These are phyloP conservation scores for Pachymerium ferrugineum DNA, from an alignment of 2,888 invertebrate species.

Conservation along the genomic window DNA sequence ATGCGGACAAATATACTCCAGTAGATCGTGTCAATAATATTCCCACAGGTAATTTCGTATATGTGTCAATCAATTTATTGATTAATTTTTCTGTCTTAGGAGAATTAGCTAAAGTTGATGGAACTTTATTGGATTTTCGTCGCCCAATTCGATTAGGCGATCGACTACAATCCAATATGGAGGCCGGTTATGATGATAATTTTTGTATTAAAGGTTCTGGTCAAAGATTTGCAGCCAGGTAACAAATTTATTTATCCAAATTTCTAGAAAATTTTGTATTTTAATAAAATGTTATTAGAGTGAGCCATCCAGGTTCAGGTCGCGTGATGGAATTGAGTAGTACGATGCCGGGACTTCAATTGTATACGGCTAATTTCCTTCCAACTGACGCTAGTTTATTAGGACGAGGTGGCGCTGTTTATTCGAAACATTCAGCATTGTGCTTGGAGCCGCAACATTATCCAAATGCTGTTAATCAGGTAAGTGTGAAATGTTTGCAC, in stretches of 20 bases:
- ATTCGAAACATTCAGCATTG: conserved; percentile 71
- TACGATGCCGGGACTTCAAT: conserved; percentile 84
- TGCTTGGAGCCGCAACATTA: conserved; percentile 89
- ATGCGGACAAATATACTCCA: conserved; percentile 35
- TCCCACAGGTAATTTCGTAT: conserved; percentile 47
- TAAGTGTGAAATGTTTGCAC: conserved; percentile 47
- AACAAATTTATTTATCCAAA: not conserved
- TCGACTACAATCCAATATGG: conserved; percentile 58
- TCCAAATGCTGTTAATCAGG: conserved; percentile 83
- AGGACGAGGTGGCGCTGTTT: conserved; percentile 66
- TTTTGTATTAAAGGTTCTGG: conserved; percentile 65
- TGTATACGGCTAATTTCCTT: conserved; percentile 75
- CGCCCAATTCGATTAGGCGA: conserved; percentile 60
- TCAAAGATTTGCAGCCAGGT: conserved; percentile 47
- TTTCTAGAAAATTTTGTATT: not conserved
- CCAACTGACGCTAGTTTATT: conserved; percentile 56
- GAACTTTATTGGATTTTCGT: conserved; percentile 68
- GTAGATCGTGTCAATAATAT: conserved; percentile 28
- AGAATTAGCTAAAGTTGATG: conserved; percentile 63
- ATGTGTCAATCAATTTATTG: not conserved
- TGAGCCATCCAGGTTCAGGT: conserved; percentile 50
- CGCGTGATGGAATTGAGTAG: conserved; percentile 72
- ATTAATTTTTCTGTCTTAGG: conserved; percentile 50
- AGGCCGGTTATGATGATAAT: conserved; percentile 72
- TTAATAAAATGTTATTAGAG: conserved; percentile 31